These are phyloP conservation scores for Drosophila hamatofila DNA, from an alignment of 2,888 invertebrate genomes.

Conservation along the genomic window DNA sequence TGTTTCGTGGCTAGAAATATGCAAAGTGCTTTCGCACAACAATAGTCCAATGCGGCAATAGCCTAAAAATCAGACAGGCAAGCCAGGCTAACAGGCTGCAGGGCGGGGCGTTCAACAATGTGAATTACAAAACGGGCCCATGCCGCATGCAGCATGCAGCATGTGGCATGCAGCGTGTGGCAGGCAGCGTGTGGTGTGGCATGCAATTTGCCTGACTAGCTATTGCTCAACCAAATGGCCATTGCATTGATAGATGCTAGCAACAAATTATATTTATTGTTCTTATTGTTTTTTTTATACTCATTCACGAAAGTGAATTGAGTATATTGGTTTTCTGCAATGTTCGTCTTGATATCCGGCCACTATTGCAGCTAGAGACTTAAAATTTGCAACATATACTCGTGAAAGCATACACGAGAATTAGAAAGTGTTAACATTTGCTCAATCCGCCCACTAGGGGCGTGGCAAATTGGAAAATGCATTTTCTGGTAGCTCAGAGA, in stretches of 20 bases:
- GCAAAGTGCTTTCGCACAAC: constrained; percentile 33
- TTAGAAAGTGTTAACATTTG: no score
- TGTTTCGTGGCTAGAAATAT: constrained; percentile 14
- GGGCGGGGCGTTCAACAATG: constrained; percentile 42
- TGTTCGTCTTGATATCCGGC: no score
- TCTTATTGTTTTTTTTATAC: constrained; percentile 1
- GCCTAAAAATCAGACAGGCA: constrained; percentile 52
- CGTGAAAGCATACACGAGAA: no score
- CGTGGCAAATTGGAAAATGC: no score
- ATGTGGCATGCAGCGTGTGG: constrained; percentile 10
- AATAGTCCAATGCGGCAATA: constrained; percentile 35
- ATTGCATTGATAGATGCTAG: constrained; percentile 7
- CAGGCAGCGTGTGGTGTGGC: constrained; percentile 9
- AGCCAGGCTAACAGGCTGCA: background rate
- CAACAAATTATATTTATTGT: background rate
- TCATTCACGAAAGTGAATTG: no score
- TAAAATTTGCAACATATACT: no score
- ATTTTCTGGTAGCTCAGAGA: no score
- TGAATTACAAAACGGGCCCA: constrained; percentile 32
- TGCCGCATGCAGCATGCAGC: constrained; percentile 5
- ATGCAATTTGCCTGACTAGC: constrained; percentile 13
- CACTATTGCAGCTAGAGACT: no score
- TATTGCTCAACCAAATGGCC: constrained; percentile 42
- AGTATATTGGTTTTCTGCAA: no score
- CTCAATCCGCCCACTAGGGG: no score